Percentiles rank a stretch among this genome's conserved stretches.
Conservation (phyloP, 2,888 invertebrate species). For the Drosophila yooni region DNA sequence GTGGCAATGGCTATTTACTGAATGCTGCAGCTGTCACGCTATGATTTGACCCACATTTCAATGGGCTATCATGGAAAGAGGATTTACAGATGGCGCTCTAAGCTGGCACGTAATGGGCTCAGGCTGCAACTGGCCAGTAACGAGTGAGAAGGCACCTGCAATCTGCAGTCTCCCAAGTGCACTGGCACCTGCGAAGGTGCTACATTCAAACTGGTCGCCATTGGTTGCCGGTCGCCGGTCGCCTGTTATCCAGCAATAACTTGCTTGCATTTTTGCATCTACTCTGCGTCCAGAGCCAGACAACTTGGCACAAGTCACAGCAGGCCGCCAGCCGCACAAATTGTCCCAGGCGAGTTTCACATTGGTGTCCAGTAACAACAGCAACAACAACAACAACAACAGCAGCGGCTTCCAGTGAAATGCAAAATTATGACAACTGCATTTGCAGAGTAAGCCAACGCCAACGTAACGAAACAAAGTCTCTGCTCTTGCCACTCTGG, state of each 20-base stretch:
- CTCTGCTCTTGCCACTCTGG: slow-evolving; percentile 13
- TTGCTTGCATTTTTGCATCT: slow-evolving; percentile 48
- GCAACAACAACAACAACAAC: slow-evolving; percentile 12
- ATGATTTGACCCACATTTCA: slow-evolving; percentile 72
- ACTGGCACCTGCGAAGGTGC: slow-evolving; percentile 55
- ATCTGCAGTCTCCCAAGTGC: slow-evolving; percentile 17
- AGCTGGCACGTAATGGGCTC: slow-evolving; percentile 73
- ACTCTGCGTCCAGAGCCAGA: slow-evolving; percentile 63
- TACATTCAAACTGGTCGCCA: slow-evolving; percentile 52
- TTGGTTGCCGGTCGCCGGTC: slow-evolving; percentile 35
- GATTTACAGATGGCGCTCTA: slow-evolving; percentile 52
- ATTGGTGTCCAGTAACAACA: slow-evolving; percentile 23
- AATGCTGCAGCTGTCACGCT: slow-evolving; percentile 63
- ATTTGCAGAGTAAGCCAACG: slow-evolving; percentile 73
- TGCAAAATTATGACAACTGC: slow-evolving; percentile 82
- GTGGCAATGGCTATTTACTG: slow-evolving; percentile 71
- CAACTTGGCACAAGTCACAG: slow-evolving; percentile 76
- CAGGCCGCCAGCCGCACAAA: slow-evolving; percentile 69
- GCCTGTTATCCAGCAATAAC: slow-evolving; percentile 70
- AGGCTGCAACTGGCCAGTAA: slow-evolving; percentile 32
- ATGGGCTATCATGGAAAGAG: slow-evolving; percentile 39
- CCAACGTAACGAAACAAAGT: slow-evolving; percentile 29
- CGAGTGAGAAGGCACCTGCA: slow-evolving; percentile 28
- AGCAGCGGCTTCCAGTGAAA: slow-evolving; percentile 52
- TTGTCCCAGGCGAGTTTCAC: slow-evolving; percentile 51